Evolutionary conservation across 2,888 invertebrate genomes (phyloP), one percentile per base, ranked within the genome.

Genomic region (Beris chalybata): DNA sequence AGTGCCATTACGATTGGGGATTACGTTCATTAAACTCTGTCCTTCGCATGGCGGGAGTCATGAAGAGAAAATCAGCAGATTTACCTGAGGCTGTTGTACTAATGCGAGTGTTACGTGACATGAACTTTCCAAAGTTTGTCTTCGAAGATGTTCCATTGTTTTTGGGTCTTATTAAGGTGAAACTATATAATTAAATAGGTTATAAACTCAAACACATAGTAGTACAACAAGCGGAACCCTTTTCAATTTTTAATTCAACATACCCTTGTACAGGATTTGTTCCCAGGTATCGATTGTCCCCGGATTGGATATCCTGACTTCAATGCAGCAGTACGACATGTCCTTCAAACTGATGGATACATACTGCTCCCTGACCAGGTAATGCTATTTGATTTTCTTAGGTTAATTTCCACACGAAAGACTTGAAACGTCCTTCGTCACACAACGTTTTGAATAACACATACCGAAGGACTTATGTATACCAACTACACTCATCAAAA

Each of bases 1-100:
- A 96, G 77, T 90, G 89, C 22, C 96, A 96, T 78, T 96, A 96
- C 79, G 95, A 96, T 79, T 96, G 95, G 88, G 95, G 96, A 0
- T 81, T 96, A 71, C 85, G 95, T 64, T 95, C 95, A 4, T 81
- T 96, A n/a, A 96, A 94, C 71, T 90, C 95, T 0, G 94, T 95
- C 3, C 82, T 96, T 15, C 87, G 94, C 38, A 95, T 95, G 93
- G 95, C 95, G 4, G 95, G 95, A 12, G 91, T 92, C 43, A 83
- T 95, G 76, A 91, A 93, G 74, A 83, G 93, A 65, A 88, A 87
- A 67, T 89, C 91, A 1, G 87, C 87, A 4, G 89, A 91, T 68
- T 84, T 95, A 3, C 86, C 90, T 15, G 96, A 96, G 83, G 89
- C 91, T 71, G 86, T 94, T 73, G 92, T 96, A 4, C 83, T 96